Evolutionary conservation across 2,888 invertebrate species (phyloP).

Genomic region (Antheraea yamamai): DNA sequence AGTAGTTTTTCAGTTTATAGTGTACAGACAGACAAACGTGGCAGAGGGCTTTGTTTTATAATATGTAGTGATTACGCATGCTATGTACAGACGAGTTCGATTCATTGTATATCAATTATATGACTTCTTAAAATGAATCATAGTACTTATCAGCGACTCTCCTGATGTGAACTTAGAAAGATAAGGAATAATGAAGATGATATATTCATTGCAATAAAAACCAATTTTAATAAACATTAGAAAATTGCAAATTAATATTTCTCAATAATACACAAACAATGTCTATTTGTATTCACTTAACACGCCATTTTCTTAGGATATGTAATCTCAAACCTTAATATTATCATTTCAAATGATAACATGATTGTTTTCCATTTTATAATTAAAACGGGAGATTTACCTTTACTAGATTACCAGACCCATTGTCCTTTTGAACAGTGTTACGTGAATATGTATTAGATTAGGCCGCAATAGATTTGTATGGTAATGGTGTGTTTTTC

Average conservation of each 20-base stretch:
- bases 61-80: too few relatives aligned
- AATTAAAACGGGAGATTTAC: slow-evolving; percentile 1
- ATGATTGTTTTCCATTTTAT: background rate
- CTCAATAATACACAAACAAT: background rate
- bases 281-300: background rate
- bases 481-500: background rate
- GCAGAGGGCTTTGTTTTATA: too few relatives aligned
- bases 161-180: too few relatives aligned
- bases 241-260: background rate
- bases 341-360: background rate
- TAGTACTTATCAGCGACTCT: too few relatives aligned
- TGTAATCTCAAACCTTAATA: background rate
- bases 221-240: too few relatives aligned
- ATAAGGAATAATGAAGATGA: too few relatives aligned
- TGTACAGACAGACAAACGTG: too few relatives aligned
- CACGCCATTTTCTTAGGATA: background rate
- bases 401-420: background rate
- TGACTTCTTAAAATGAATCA: too few relatives aligned
- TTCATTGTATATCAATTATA: too few relatives aligned
- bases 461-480: background rate
- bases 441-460: background rate
- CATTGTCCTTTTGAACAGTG: background rate
- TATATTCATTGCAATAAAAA: too few relatives aligned
- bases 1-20: too few relatives aligned
- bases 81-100: too few relatives aligned